Conservation (phyloP, 2,113 vertebrate genomes). For the Eolophus roseicapilla region DNA sequence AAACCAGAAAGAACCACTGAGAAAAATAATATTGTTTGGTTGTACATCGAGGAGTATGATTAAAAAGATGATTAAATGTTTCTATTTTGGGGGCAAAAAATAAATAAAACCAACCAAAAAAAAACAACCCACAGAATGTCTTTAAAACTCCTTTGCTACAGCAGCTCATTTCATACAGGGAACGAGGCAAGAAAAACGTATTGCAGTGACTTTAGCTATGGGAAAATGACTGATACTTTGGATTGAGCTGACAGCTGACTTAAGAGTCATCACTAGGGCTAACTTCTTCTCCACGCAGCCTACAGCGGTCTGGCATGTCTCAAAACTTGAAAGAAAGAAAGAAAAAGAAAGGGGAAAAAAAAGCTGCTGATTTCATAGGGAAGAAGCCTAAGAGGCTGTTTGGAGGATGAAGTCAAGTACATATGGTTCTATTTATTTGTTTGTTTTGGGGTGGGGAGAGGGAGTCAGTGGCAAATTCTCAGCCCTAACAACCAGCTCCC, state of each 20-base stretch:
- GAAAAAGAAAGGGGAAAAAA: neutral
- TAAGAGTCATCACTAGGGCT: neutral
- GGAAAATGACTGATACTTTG: neutral
- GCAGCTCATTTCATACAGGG: neutral
- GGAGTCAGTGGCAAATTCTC: slow-evolving; percentile 56
- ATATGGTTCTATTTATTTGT: slow-evolving; percentile 66
- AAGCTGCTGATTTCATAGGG: slow-evolving; percentile 32
- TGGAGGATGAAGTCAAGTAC: slow-evolving; percentile 51
- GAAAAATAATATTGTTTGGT: neutral
- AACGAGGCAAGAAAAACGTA: neutral
- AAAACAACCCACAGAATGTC: neutral
- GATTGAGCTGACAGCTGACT: neutral
- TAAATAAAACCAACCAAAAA: neutral
- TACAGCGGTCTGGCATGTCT: slow-evolving; percentile 28
- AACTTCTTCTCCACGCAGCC: neutral
- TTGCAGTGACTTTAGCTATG: neutral
- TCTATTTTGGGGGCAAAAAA: neutral
- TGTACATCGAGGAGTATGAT: neutral
- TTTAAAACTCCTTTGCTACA: neutral
- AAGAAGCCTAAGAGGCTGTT: slow-evolving; percentile 39
- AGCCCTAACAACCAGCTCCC: slow-evolving; percentile 54
- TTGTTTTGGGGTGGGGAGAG: slow-evolving; percentile 60
- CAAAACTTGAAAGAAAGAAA: neutral
- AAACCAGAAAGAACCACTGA: slow-evolving; percentile 25
- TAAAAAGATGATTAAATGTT: slow-evolving; percentile 32